Base-by-base conservation (phyloP, 2,113 vertebrate species). In the Eubucco bourcierii region DNA sequence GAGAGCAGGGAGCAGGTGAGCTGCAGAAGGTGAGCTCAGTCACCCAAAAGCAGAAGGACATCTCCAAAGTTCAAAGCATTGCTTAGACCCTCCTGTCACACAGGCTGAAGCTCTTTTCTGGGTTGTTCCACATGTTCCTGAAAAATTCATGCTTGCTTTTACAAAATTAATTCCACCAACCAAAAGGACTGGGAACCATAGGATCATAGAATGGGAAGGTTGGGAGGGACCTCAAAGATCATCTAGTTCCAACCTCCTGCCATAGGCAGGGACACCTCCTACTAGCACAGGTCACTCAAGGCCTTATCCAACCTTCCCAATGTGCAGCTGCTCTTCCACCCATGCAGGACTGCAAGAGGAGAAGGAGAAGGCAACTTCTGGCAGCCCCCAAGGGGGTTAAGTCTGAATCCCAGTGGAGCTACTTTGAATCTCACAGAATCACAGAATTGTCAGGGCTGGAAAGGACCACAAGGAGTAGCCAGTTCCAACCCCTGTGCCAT, bases 101-200 rank as follows among this genome's bases (percentile, higher is more conserved):
- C 3, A 44, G 23, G 7, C 7, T 7, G 18, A 77, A 77, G 68
- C 7, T 31, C 31, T 70, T 90, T 63, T 41, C 60, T 91, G 61
- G 25, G 75, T 64, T 50, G 18, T n/a, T 90, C 55, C 68, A 12
- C 0, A 0, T 20, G 18, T 72, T 81, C 78, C 61, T 93, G 72
- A 61, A 94, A 90, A 89, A 96, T 89, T 87, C 68, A 90, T 84
- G 44, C 75, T 87, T 67, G 41, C 81, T 89, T 93, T 89, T 84
- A 87, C 84, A 90, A 92, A 94, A 96, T 92, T 89, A 91, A 91
- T 90, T 77, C 79, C 61, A 87, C 37, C 1, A 0, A 44, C 75
- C 92, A 85, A 80, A 65, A 87, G 61, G 71, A 94, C 90, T 90
- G 86, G 53, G 65, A 81, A 95, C 37, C n/a, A n/a, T n/a, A n/a